A percentile compares a stretch with the other conserved stretches of the same genome.
phyloP scores from a whole-genome alignment of 2,797 vertebrate species.

The Champsocephalus esox region DNA sequence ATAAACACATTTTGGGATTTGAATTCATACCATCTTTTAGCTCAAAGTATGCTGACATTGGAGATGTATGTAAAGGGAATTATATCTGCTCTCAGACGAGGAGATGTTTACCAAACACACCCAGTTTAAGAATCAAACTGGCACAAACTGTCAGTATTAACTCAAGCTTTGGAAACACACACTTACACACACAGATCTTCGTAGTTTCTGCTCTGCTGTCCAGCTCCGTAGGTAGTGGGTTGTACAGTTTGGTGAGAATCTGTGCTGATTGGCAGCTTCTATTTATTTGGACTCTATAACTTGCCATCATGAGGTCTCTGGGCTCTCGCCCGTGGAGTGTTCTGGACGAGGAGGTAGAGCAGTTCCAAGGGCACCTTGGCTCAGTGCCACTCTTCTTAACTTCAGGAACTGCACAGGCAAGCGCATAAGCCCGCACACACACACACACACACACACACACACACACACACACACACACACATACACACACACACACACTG shows the following conservation, averaged over 20 bases:
- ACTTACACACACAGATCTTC: not conserved
- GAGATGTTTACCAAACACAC: not conserved
- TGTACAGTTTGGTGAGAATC: conserved; percentile 43
- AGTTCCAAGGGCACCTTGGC: conserved; percentile 67
- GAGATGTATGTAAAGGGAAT: not conserved
- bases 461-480: conserved; percentile 30
- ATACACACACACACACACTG: conserved; percentile 39
- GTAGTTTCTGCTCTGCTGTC: conserved; percentile 25
- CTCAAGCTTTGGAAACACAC: conserved; percentile 1
- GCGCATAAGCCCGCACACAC: conserved; percentile 26
- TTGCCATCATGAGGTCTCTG: conserved; percentile 54
- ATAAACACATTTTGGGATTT: not conserved
- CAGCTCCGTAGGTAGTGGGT: conserved; percentile 37
- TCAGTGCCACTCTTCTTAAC: conserved; percentile 54
- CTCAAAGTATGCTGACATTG: not conserved
- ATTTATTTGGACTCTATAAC: conserved; percentile 61
- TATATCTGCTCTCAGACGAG: not conserved
- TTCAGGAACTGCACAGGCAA: conserved; percentile 40
- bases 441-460: conserved; percentile 33
- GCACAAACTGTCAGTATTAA: conserved; percentile 1
- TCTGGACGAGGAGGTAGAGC: conserved; percentile 62
- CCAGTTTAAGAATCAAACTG: conserved; percentile 1
- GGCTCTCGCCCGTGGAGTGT: conserved; percentile 56
- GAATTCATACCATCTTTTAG: not conserved
- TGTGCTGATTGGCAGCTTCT: conserved; percentile 75